Evolutionary conservation across 1,140 invertebrate genomes (phyloP), one percentile per base, ranked within the genome.

Genomic region (Odontomachus brunneus): DNA sequence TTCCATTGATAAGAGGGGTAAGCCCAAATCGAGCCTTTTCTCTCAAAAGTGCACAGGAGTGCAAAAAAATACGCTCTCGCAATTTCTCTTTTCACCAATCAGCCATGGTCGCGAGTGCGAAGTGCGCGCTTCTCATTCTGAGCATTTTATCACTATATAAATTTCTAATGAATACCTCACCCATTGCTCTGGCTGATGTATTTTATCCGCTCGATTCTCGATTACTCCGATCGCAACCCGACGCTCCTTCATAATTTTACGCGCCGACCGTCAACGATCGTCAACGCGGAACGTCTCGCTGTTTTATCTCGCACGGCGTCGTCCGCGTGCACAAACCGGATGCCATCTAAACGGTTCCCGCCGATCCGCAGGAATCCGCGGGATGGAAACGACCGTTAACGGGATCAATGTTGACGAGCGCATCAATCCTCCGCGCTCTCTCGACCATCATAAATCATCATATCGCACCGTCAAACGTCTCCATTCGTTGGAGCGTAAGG

Each of bases 261-360:
- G 4, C 59, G 26, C 22, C 17, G 33, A n/a, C 26, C 9, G 71
- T 44, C 53, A 51, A 44, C 22, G 15, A 71, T 69, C 71, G 29
- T 33, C 29, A 33, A 33, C 29, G 29, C 29, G 65, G 80, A 69
- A 67, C 26, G 26, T 33, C 51, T 1, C 26, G 55, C 17, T 38
- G 69, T 74, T 74, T 73, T 51, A 53, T 84, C 74, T 24, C 51
- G 22, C 24, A 55, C 59, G 33, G 22, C 11, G 11, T 17, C 17
- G 51, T n/a, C 19, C 38, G 22, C n/a, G n/a, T 60, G 44, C n/a
- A n/a, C n/a, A 29, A 48, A 51, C 12, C 55, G 83, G 75, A 82
- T 67, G 19, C 19, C 14, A 62, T 85, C 85, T 86, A 67, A 60
- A 86, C 33, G 67, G 57, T 22, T 66, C 12, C 75, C 55, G 22